Conservation (phyloP, 2,113 vertebrate genomes). For the Phycodurus eques region DNA sequence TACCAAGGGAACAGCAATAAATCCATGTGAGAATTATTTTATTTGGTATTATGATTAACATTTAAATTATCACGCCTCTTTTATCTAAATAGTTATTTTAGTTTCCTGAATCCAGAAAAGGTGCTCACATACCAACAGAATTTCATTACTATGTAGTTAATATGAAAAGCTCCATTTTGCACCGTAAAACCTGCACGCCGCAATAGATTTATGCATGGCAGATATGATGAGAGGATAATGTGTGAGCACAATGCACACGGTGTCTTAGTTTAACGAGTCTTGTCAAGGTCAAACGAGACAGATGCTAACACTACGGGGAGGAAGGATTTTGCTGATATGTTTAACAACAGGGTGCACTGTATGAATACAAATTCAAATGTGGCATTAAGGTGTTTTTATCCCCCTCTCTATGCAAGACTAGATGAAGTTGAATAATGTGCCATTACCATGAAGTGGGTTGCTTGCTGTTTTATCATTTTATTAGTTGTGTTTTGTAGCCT, state of each 20-base stretch:
- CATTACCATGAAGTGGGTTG: neutral
- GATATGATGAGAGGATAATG: neutral
- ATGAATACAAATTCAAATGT: slow-evolving; percentile 1
- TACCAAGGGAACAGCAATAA: slow-evolving; percentile 74
- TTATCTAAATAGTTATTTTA: neutral
- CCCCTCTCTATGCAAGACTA: neutral
- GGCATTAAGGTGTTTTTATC: neutral
- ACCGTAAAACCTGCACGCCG: neutral
- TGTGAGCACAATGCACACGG: neutral
- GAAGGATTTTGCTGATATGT: slow-evolving; percentile 11
- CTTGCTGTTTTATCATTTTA: neutral
- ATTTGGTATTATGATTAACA: slow-evolving; percentile 18
- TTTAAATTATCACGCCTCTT: neutral
- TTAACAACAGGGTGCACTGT: neutral
- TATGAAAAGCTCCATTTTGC: neutral
- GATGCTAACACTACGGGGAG: slow-evolving; percentile 26
- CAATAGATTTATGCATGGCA: neutral
- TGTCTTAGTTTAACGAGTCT: slow-evolving; percentile 13
- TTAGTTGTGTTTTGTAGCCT: neutral
- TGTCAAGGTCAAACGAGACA: slow-evolving; percentile 53
- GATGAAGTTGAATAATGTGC: neutral
- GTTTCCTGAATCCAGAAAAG: too few relatives aligned
- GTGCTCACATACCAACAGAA: neutral
- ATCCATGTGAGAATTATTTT: slow-evolving; percentile 42
- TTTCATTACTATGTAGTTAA: neutral